phyloP scores from a whole-genome alignment of 92 coral and sea anemone genomes.

The Porites rus region DNA sequence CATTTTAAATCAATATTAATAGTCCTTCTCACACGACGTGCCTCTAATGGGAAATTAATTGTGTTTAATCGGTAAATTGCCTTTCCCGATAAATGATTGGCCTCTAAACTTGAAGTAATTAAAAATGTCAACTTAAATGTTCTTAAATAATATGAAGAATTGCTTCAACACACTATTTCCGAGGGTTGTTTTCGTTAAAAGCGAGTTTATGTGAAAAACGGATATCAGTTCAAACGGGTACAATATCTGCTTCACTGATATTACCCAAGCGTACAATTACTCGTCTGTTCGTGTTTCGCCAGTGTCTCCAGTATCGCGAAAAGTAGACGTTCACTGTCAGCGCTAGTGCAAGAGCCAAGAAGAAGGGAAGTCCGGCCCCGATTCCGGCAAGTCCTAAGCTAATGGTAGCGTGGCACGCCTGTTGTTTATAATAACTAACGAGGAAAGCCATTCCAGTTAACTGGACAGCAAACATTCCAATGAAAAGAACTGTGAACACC shows the following conservation, averaged over 20 bases:
- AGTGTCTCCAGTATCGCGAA: conserved; percentile 30
- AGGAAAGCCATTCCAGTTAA: conserved; percentile 23
- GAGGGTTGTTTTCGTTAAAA: no score
- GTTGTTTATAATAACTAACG: conserved; percentile 12
- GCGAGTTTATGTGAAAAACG: no score
- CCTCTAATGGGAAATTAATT: no score
- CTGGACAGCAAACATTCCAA: conserved; percentile 38
- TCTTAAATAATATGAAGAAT: no score
- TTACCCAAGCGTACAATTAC: conserved; percentile 29
- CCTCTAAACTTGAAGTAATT: no score
- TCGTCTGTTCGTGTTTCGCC: conserved; percentile 41
- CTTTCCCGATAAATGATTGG: no score
- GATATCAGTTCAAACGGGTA: background rate
- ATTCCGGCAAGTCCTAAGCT: conserved; percentile 40
- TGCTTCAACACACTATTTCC: no score
- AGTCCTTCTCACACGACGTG: no score
- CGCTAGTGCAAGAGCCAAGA: conserved; percentile 33
- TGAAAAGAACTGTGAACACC: conserved; percentile 25
- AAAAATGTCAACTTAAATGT: no score
- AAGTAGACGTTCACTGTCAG: conserved; percentile 10
- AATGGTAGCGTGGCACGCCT: conserved; percentile 17
- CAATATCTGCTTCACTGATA: conserved; percentile 6
- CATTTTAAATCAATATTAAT: no score
- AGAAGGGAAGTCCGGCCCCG: conserved; percentile 31
- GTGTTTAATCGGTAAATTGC: no score